Percentiles rank a stretch among this genome's conserved stretches.
Conservation (phyloP, 1,140 invertebrate species). For the Saccostrea glomerata region DNA sequence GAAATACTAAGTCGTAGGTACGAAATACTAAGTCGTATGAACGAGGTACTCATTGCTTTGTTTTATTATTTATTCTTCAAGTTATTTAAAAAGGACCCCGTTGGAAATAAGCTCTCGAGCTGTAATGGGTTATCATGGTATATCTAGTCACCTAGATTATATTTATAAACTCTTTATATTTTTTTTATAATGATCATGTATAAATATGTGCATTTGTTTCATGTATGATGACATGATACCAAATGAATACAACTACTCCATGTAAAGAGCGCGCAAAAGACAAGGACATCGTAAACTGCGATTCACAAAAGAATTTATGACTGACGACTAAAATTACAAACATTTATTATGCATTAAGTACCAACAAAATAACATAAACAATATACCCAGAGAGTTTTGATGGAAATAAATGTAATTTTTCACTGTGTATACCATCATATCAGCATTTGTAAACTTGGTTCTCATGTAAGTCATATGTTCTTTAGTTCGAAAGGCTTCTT, state of each 20-base stretch:
- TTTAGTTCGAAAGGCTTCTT: constrained; percentile 4
- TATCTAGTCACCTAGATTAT: constrained; percentile 13
- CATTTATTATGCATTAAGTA: constrained; percentile 17
- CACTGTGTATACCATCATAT: constrained; percentile 8
- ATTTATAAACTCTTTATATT: constrained; percentile 17
- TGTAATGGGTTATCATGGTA: background rate
- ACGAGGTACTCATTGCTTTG: background rate
- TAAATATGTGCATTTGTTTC: background rate
- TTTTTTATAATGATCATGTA: background rate
- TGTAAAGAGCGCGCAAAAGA: background rate
- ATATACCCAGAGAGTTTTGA: constrained; percentile 10
- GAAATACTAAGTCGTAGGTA: no score
- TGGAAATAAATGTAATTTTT: background rate
- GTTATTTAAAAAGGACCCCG: constrained; percentile 5
- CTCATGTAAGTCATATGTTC: constrained; percentile 10
- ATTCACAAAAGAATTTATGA: constrained; percentile 4
- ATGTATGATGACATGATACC: no score
- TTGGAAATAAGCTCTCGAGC: background rate
- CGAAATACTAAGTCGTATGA: no score
- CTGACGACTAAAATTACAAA: constrained; percentile 2
- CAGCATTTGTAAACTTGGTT: background rate
- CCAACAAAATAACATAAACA: background rate
- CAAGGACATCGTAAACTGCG: background rate
- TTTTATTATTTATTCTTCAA: constrained; percentile 5
- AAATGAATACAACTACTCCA: background rate